Evolutionary conservation across 2,113 vertebrate genomes (phyloP), one percentile per base, ranked within the genome.

Genomic region (Oryzias melastigma): DNA sequence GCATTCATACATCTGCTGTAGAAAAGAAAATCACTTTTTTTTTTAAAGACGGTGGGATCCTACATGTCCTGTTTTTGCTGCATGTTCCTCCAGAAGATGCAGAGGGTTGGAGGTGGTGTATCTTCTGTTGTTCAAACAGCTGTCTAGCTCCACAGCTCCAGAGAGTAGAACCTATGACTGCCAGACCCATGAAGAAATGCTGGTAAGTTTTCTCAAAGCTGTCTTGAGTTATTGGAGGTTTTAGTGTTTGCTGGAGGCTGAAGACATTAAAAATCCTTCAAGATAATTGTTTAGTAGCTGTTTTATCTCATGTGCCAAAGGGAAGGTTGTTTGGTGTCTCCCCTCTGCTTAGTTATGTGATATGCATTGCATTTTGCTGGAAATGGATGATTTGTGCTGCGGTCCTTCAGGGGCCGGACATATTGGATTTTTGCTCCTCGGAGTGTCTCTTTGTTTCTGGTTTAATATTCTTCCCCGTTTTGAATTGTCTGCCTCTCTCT

Each of bases 341-440:
- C 60, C 56, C 47, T 56, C 3, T 40, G 15, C 67, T 61, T 54
- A 64, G 13, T 64, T 42, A 12, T 52, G 29, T 43, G 54, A 59
- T 56, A 40, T 57, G 58, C 44, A 47, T 52, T 1, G 24, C 10
- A 45, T 24, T 63, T 64, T 73, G 25, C 49, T 14, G 4, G 18
- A 35, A 59, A 70, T 68, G 70, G 62, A n/a, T 83, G 48, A 20
- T 77, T 79, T 59, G 43, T 13, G 13, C 42, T 60, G 14, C 25
- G 14, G 10, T 60, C 60, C 68, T 73, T 80, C 18, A 5, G 62
- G 64, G 53, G 5, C 17, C 42, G 27, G 27, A 18, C 5, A 77
- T 81, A 78, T 73, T 73, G 60, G 71, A 78, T 78, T 78, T 73
- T 53, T 29, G 53, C 17, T 72, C 70, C 61, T 43, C 14, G 2